Evolutionary conservation across 2,113 vertebrate genomes (phyloP).

Genomic region (Jacana jacana): DNA sequence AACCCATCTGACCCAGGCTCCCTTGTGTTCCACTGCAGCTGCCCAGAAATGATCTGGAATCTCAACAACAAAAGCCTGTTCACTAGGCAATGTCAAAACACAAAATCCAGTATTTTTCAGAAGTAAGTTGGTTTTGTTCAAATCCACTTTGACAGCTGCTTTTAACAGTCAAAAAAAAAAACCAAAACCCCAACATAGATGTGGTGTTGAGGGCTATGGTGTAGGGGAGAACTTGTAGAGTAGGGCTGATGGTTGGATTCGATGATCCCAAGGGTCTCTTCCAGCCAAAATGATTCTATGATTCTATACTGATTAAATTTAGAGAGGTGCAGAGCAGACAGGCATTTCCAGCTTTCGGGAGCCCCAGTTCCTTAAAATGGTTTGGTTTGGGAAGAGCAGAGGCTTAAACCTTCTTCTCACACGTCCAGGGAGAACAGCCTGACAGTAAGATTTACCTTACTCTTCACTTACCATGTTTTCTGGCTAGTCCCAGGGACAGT

Average conservation of each 20-base stretch:
- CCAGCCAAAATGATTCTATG: no score
- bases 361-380: not conserved
- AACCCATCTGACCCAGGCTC: not conserved
- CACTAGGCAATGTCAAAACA: not conserved
- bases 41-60: not conserved
- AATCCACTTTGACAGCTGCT: not conserved
- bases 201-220: no score
- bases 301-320: not conserved
- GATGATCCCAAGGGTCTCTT: no score
- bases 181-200: no score
- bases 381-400: rapidly evolving
- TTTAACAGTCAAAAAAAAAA: not conserved
- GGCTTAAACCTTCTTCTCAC: not conserved
- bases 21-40: not conserved
- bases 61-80: not conserved
- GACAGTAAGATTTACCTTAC: not conserved
- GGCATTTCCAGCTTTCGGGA: not conserved
- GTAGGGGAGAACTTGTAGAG: no score
- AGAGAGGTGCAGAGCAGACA: not conserved
- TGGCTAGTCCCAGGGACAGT: not conserved
- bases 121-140: not conserved
- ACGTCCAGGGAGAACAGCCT: not conserved
- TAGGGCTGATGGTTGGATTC: no score
- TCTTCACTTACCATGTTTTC: not conserved
- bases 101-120: not conserved